A percentile compares a stretch with the other conserved stretches of the same genome.
Evolutionary conservation across 1,140 invertebrate species (phyloP).

Genomic region (Ceratina japonica): DNA sequence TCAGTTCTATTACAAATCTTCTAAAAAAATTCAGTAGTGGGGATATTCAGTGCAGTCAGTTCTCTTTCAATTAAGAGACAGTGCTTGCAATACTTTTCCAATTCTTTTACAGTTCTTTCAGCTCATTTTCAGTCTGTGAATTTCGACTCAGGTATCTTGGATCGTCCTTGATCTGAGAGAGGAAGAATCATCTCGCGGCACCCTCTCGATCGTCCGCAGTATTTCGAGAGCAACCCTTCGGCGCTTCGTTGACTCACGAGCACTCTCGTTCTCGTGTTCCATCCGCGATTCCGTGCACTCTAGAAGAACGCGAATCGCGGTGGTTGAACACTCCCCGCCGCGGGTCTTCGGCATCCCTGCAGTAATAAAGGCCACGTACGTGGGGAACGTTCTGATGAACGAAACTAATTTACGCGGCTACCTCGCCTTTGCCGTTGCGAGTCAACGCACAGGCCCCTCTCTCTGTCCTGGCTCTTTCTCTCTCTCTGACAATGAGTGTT

Average conservation of each 20-base stretch:
- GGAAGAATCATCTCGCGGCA: not conserved
- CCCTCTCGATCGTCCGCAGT: not conserved
- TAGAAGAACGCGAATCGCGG: not conserved
- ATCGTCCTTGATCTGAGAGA: not conserved
- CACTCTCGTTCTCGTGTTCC: not conserved
- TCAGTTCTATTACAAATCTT: no score
- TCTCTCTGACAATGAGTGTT: slow-evolving; percentile 31
- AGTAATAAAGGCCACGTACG: no score
- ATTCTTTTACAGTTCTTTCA: no score
- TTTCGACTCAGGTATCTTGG: no score
- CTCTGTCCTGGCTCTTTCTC: not conserved
- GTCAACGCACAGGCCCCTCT: slow-evolving; percentile 32
- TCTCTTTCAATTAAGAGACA: no score
- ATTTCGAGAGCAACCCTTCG: not conserved
- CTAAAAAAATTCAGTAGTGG: no score
- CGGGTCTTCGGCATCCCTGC: not conserved
- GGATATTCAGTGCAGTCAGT: no score
- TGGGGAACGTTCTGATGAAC: no score
- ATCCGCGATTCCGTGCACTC: not conserved
- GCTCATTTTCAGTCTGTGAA: no score
- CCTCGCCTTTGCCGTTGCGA: slow-evolving; percentile 16
- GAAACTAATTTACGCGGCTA: slow-evolving; percentile 49
- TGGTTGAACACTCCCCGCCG: slow-evolving; percentile 1
- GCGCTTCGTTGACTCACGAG: slow-evolving; percentile 20
- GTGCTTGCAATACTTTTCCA: no score